Conservation (phyloP, 2,113 vertebrate genomes). For the Myotis yumanensis region DNA sequence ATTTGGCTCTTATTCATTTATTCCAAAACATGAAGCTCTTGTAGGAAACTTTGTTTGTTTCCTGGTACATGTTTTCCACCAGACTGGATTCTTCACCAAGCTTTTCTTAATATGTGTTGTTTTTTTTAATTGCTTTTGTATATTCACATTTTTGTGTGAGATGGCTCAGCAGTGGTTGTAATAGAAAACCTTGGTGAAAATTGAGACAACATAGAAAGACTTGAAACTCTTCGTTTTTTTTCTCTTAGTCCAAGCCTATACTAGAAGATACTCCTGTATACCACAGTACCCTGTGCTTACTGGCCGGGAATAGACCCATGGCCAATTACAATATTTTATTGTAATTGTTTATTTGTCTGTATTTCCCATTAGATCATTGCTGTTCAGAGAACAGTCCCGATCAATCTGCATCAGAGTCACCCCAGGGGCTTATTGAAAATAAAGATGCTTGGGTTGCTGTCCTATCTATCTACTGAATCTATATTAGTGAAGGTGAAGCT, state of each 20-base stretch:
- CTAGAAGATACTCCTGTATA: background rate
- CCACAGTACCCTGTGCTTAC: background rate
- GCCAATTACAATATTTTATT: background rate
- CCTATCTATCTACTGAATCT: background rate
- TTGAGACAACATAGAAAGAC: background rate
- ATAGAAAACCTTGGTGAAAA: background rate
- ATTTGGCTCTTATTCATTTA: background rate
- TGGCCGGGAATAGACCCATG: too few species aligned
- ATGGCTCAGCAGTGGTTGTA: background rate
- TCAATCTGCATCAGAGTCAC: background rate
- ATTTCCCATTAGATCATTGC: background rate
- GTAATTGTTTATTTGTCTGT: background rate
- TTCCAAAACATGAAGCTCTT: background rate
- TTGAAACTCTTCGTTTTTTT: background rate
- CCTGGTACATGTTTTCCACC: background rate
- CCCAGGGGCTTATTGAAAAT: background rate
- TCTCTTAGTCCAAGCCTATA: background rate
- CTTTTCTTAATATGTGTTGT: background rate
- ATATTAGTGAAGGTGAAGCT: background rate
- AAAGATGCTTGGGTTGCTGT: background rate
- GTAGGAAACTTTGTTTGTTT: background rate
- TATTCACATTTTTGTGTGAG: background rate
- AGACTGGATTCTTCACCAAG: background rate
- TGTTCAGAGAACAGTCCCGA: background rate
- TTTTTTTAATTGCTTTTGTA: background rate